Base-by-base conservation (phyloP, 2,888 invertebrate genomes). In the Ophion slaviceki region DNA sequence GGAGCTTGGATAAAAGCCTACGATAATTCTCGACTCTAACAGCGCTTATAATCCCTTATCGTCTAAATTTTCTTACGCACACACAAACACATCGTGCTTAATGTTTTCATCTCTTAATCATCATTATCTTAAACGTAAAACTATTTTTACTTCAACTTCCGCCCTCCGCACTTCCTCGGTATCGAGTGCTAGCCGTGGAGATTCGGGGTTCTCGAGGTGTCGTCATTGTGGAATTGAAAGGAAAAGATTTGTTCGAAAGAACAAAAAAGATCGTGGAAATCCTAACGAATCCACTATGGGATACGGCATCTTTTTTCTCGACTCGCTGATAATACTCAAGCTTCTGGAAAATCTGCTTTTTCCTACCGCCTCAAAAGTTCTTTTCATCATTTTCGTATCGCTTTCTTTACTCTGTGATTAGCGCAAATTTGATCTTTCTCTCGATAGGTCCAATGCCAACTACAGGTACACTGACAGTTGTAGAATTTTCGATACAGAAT, bases 1-100 rank as follows among this genome's bases (percentile, higher is more conserved):
- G 89, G 88, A 89, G 87, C 86, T 89, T 91, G 91, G 91, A 91
- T 90, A 89, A 89, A 88, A 89, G 87, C 90, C 89, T 87, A 90
- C 88, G 88, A 70, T 76, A 36, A 81, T 76, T 75, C 74, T 75
- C 89, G 89, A 90, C 84, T 88, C 88, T 91, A 89, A 91, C 86
- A 89, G 80, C 86, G 86, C 90, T 92, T 81, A 81, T 68, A 62
- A 59, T 80, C 85, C 85, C 78, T 86, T 86, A 85, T 83, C 78
- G 87, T 78, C 84, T 89, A 89, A 86, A 75, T 64, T 74, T 40
- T 40, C 64, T 71, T 32, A 20, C 76, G 32, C 76, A 66, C 76
- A 28, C 66, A 66, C 57, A 57, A 36, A 59, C 17, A 17, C 76
- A 85, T 85, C 80, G 47, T 72, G 14, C 62, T 64, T 66, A 71